Evolutionary conservation across 2,113 vertebrate genomes (phyloP), one percentile per base, ranked within the genome.

Genomic region (Chascanopsetta lugubris): DNA sequence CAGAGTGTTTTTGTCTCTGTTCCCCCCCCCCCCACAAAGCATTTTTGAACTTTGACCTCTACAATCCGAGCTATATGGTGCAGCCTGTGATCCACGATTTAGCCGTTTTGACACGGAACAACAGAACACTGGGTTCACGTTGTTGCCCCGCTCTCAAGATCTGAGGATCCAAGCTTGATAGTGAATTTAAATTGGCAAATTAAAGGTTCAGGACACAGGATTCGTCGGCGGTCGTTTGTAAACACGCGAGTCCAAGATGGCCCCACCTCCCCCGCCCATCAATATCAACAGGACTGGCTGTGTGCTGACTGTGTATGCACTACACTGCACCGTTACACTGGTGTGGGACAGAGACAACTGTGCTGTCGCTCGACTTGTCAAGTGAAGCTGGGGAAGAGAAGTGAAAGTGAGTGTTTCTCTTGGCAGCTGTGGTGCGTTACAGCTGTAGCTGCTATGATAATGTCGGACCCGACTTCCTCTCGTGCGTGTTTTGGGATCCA

Each of bases 391-490:
- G 15, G 3, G 79, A 82, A 85, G n/a, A 4, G 81, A 85, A 85
- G 55, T 77, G 74, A 77, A 79, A 79, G 62, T 54, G 46, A 77
- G 42, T 34, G 2, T 60, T 43, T 72, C 25, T 62, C 11, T 25
- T 3, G 49, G 69, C 53, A 13, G 51, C 47, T 69, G 30, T 60
- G 46, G 21, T 42, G 15, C 20, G 2, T 40, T 32, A 40, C 29
- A 72, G 69, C 56, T 75, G 51, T 43, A 32, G 26, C 15, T n/a
- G 17, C 17, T 29, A 20, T 54, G 15, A 13, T 38, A 24, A 36
- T 15, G 11, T 57, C 22, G 5, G 38, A 55, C n/a, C 17, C 2
- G 6, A 11, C 47, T 56, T 77, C 25, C 54, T 62, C 50, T 62
- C 9, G 8, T 34, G 13, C 10, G 32, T 47, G 54, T 59, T 51